phyloP scores from a whole-genome alignment of 2,888 invertebrate genomes.

The Meliscaeva auricollis region DNA sequence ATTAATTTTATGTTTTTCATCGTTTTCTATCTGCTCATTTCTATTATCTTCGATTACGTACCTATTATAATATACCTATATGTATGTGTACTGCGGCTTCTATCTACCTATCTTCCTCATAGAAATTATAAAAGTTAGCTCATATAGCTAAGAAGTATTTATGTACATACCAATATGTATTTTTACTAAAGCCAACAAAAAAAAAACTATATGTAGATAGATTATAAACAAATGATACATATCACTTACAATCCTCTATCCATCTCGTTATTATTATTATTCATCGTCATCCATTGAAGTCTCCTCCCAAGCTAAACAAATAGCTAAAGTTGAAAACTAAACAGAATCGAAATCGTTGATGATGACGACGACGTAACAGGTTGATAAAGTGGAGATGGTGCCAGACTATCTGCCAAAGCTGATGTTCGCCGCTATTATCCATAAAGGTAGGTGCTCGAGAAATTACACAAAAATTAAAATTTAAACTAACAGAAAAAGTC shows the following conservation, averaged over 20 bases:
- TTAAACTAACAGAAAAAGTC: conserved; percentile 34
- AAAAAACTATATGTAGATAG: background rate
- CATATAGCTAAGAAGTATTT: no score
- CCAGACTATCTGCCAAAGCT: conserved; percentile 64
- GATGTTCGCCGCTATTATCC: conserved; percentile 62
- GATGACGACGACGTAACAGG: conserved; percentile 46
- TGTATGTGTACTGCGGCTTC: no score
- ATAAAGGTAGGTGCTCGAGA: conserved; percentile 51
- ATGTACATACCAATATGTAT: no score
- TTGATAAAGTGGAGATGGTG: conserved; percentile 52
- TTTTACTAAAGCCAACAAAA: background rate
- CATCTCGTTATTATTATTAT: conserved; percentile 47
- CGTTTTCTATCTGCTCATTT: no score
- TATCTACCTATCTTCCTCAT: no score
- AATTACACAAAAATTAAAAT: conserved; percentile 64
- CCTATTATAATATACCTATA: no score
- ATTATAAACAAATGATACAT: conserved; percentile 48
- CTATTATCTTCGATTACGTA: no score
- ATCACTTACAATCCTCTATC: conserved; percentile 54
- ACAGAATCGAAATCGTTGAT: conserved; percentile 52
- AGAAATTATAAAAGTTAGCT: no score
- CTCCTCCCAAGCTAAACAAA: conserved; percentile 66
- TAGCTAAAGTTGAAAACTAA: conserved; percentile 66
- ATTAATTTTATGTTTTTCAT: no score
- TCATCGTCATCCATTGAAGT: conserved; percentile 53